Evolutionary conservation across 2,797 vertebrate genomes (phyloP), one percentile per base, ranked within the genome.

Genomic region (Chloroceryle amazona): DNA sequence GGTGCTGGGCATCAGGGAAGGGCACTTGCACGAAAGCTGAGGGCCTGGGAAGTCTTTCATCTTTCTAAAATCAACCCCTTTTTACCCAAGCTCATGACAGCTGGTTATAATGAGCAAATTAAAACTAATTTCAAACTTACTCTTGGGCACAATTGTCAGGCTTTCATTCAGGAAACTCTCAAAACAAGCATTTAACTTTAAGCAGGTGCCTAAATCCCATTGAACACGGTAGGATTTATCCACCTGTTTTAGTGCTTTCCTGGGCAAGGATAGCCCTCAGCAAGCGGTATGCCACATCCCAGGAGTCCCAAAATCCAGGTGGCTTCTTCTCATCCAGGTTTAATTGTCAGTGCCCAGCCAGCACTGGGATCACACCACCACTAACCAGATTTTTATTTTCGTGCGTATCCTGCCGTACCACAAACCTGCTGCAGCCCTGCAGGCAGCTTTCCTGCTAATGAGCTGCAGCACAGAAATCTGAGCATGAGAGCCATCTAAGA

Each of bases 31-130:
- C 11, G 11, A 74, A 86, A 83, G n/a, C 70, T 75, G 62, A 79
- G 79, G 47, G 61, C 76, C 42, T 89, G 47, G 10, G 14, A 87
- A 89, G 66, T 57, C 79, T 91, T 88, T 89, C 12, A 82, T 73
- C 65, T 84, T 68, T 90, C 86, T 68, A 87, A 94, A 96, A 91
- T 82, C 66, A 94, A 91, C 63, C 28, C 15, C 19, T 84, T 94
- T 95, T 96, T 76, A 90, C 71, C 70, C 37, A 79, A 37, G 62
- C 42, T 54, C 66, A 42, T 81, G 91, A 92, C 89, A 94, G 91
- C 84, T 92, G 91, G 90, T 96, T 96, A 93, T 86, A 70, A 97
- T 91, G 92, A 97, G 80, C 73, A 94, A 88, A 89, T 96, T 95
- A 90, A 95, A 96, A 76, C 78, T 62, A 82, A 78, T 93, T 96